Evolutionary conservation across 2,113 vertebrate species (phyloP).

Genomic region (Otolemur garnettii): DNA sequence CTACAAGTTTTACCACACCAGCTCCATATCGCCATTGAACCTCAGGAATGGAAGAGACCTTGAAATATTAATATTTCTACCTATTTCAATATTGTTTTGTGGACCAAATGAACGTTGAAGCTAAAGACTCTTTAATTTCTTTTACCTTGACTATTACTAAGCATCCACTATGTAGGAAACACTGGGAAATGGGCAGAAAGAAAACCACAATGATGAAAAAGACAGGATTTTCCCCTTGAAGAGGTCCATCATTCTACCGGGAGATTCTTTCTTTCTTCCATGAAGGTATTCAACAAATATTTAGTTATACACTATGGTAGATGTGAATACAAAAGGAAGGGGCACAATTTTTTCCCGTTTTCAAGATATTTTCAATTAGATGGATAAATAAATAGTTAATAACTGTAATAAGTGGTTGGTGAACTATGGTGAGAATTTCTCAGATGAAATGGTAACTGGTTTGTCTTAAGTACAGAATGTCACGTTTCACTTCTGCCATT

Average conservation of each 20-base stretch:
- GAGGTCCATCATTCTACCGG: background rate
- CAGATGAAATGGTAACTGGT: background rate
- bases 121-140: background rate
- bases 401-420: background rate
- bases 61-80: background rate
- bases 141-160: background rate
- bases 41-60: background rate
- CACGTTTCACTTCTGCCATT: too few species aligned
- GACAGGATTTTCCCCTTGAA: background rate
- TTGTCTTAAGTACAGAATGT: background rate
- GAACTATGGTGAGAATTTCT: background rate
- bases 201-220: background rate
- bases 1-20: background rate
- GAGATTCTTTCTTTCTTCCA: background rate
- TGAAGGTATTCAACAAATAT: background rate
- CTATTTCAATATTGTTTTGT: background rate
- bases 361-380: conserved; percentile 15
- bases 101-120: background rate
- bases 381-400: background rate
- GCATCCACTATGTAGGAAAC: background rate
- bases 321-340: background rate
- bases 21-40: background rate
- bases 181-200: background rate
- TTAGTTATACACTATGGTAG: background rate
- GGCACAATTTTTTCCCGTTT: background rate